Base-by-base conservation (phyloP, 2,113 vertebrate genomes). In the Nansenia antarctica region DNA sequence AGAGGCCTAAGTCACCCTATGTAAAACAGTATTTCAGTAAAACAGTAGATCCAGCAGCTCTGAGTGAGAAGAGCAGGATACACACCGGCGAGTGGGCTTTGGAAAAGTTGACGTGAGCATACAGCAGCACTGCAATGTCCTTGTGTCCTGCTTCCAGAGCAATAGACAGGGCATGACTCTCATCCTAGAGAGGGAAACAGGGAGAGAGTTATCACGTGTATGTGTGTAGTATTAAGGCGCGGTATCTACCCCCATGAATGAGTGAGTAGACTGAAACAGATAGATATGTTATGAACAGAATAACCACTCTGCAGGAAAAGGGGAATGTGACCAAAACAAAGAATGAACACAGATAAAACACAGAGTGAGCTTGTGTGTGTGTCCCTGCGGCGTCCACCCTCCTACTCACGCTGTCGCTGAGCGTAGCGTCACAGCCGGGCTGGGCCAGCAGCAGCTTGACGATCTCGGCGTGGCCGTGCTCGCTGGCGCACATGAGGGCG, bases 131-230 rank as follows among this genome's bases (percentile, higher is more conserved):
- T 0, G 96, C 97, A 30, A 99, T 99, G 86, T 99, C 97, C 77
- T 98, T 99, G 88, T 99, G 97, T 84, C 97, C 97, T 0, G 97
- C 97, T 79, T 99, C 97, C 91, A 99, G 91, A 83, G 97, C 95
- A 70, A 99, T 99, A 3, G 97, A 99, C 89, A 99, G 90, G 3
- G 97, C 97, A 1, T 94, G 97, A 67, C 97, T 99, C 86, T 95
- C 97, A 69, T 99, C 97, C 97, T 99, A 69, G 0, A 42, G 14
- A 47, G 39, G 39, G n/a, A 14, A n/a, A 52, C 3, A 39, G 5
- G 47, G n/a, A 67, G 32, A 35, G n/a, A 2, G 35, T n/a, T n/a
- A n/a, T n/a, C n/a, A n/a, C n/a, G n/a, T n/a, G n/a, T n/a, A n/a
- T n/a, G n/a, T n/a, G n/a, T n/a, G n/a, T n/a, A n/a, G n/a, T n/a